Conservation (phyloP, 1,140 invertebrate species). For the Meloidogyne chitwoodi region DNA sequence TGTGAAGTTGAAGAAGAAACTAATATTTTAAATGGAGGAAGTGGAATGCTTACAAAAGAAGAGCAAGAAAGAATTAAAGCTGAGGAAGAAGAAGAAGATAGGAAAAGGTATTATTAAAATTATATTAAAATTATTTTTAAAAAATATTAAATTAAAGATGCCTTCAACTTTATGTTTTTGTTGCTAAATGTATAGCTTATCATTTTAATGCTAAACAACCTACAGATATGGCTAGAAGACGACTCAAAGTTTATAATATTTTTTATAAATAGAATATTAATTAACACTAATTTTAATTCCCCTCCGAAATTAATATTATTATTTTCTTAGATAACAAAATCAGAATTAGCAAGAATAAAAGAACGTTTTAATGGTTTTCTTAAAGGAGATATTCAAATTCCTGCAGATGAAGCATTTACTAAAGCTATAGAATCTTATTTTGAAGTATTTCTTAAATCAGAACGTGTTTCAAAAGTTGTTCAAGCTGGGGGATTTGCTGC, state of each 20-base stretch:
- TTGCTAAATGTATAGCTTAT: conserved; percentile 87
- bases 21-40: background rate
- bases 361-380: conserved; percentile 77
- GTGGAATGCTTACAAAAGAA: background rate
- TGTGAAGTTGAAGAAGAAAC: background rate
- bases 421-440: conserved; percentile 95
- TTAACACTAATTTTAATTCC: background rate
- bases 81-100: background rate
- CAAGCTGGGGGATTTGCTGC: conserved; percentile 92
- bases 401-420: conserved; percentile 97
- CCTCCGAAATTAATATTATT: background rate
- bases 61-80: background rate
- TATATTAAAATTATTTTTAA: background rate
- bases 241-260: conserved; percentile 70
- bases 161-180: conserved; percentile 95
- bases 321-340: conserved; percentile 76
- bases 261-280: background rate
- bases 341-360: conserved; percentile 89
- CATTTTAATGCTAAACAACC: conserved; percentile 99
- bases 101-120: background rate
- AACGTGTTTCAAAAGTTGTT: conserved; percentile 89
- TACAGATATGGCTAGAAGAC: conserved; percentile 87
- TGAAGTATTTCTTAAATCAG: conserved; percentile 94
- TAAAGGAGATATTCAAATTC: conserved; percentile 85
- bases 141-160: conserved; percentile 63